These are phyloP conservation scores for Gracilinanus agilis DNA, from an alignment of 2,113 vertebrate genomes.

Conservation along the genomic window DNA sequence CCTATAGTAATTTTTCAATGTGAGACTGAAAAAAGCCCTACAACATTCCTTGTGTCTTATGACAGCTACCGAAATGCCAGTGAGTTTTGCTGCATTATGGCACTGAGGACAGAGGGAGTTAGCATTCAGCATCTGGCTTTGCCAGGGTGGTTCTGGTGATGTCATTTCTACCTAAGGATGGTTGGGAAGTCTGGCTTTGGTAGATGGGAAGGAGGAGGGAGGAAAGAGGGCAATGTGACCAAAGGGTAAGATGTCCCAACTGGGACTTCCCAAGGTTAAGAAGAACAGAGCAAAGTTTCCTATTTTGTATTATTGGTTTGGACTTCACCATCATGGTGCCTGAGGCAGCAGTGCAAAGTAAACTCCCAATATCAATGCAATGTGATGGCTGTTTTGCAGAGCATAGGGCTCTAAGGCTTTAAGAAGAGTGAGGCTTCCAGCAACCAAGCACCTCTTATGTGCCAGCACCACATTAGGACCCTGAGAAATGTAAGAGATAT, in stretches of 20 bases:
- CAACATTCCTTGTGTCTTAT: background rate
- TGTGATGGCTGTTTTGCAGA: background rate
- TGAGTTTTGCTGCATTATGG: background rate
- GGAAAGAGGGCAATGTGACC: background rate
- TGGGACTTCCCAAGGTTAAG: background rate
- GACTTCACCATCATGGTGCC: conserved; percentile 19
- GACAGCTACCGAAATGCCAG: background rate
- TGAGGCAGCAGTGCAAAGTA: conserved; percentile 9
- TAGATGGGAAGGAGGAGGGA: background rate
- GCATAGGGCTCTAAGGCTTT: background rate
- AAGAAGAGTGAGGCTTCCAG: background rate
- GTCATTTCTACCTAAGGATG: background rate
- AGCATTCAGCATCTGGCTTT: background rate
- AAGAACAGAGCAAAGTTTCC: background rate
- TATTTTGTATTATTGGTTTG: background rate
- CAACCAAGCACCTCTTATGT: background rate
- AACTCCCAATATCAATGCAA: conserved; percentile 35
- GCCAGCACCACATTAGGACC: background rate
- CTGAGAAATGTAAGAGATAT: background rate
- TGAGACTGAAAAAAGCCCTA: background rate
- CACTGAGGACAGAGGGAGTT: background rate
- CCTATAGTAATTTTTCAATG: background rate
- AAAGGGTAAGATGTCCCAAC: background rate
- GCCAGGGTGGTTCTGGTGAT: background rate
- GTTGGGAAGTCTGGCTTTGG: background rate